Evolutionary conservation across 2,888 invertebrate species (phyloP), one percentile per base, ranked within the genome.

Genomic region (Colostygia pectinataria): DNA sequence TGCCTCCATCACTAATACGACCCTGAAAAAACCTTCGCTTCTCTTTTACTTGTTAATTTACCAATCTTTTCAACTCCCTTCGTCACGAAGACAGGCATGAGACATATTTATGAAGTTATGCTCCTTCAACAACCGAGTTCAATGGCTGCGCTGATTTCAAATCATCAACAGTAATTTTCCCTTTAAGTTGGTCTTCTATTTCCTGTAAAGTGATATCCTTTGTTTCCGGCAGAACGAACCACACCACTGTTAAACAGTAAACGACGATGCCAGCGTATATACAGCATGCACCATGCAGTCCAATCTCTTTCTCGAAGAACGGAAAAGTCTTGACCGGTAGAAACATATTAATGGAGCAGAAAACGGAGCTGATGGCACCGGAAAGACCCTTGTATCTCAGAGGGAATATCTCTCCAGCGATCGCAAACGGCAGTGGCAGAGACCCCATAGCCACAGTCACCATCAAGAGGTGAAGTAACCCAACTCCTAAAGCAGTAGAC

Each of bases 401-500:
- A 1, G 94, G 91, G 59, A 94, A 94, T 2, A 95, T 77, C 72
- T 95, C 95, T 0, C 94, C 94, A 41, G 93, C 92, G 74, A 95
- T 91, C 4, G 93, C 92, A 80, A 93, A 94, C 0, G 94, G 93
- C 23, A 95, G 63, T 0, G 94, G 93, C 4, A 92, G 80, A 1
- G 92, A 79, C 0, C 94, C 93, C 1, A 91, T 82, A 0, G 91
- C 87, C 23, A 92, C 83, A 1, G 91, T 90, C 12, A 89, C 80
- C 62, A 92, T 92, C 52, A 93, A 78, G 0, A 78, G 59, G 25
- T 83, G 83, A 4, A 80, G 68, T 12, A 86, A 53, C 1, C 63
- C 18, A 1, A 76, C 63, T 1, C 83, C 85, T 38, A 84, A 60
- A 4, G 59, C 51, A 1, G 74, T 75, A 45, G 79, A 74, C 1